Evolutionary conservation across 2,797 vertebrate genomes (phyloP).

Genomic region (Liparis tanakae): DNA sequence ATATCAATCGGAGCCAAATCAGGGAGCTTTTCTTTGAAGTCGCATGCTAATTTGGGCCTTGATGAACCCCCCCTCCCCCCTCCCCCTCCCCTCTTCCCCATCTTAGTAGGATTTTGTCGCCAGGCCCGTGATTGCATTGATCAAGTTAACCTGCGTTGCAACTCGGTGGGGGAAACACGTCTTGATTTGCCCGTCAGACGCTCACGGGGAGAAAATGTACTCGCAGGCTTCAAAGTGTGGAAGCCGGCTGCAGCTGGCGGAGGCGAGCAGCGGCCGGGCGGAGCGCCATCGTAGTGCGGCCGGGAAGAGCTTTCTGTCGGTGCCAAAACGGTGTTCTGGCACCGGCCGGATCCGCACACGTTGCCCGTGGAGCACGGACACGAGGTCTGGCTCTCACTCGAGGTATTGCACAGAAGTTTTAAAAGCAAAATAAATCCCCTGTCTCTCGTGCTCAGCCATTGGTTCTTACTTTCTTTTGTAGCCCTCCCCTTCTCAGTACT

Average conservation of each 20-base stretch:
- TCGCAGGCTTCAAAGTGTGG: conserved; percentile 60
- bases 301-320: conserved; percentile 60
- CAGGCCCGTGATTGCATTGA: conserved; percentile 69
- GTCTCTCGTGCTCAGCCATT: conserved; percentile 30
- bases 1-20: conserved; percentile 76
- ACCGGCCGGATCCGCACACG: conserved; percentile 48
- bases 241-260: conserved; percentile 56
- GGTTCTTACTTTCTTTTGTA: conserved; percentile 39
- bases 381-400: conserved; percentile 48
- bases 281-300: conserved; percentile 52
- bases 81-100: neutral
- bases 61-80: conserved; percentile 43
- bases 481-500: conserved; percentile 8
- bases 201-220: conserved; percentile 55
- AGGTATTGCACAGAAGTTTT: conserved; percentile 35
- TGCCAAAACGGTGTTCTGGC: conserved; percentile 70
- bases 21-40: conserved; percentile 53
- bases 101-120: conserved; percentile 56
- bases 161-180: conserved; percentile 50
- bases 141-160: conserved; percentile 66
- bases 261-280: conserved; percentile 58
- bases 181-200: conserved; percentile 65
- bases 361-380: conserved; percentile 56
- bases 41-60: conserved; percentile 63
- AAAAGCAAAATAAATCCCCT: neutral